A percentile compares a stretch with the other conserved stretches of the same genome.
Conservation (phyloP, 1,140 invertebrate genomes). For the Dendroctonus valens region DNA sequence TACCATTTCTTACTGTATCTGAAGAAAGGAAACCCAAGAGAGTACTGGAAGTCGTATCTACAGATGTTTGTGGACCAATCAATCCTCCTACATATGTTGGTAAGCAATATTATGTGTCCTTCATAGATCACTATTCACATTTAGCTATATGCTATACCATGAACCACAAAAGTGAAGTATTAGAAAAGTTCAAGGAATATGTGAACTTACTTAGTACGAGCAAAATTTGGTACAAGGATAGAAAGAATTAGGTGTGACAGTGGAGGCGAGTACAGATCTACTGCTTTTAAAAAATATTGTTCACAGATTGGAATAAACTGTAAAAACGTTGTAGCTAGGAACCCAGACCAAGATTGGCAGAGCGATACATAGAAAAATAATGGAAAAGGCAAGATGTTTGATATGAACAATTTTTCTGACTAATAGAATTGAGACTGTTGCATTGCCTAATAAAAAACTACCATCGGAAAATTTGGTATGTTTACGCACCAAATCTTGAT, state of each 20-base stretch:
- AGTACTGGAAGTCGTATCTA: conserved; percentile 45
- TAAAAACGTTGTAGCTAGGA: conserved; percentile 40
- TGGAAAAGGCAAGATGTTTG: conserved; percentile 48
- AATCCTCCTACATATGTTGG: conserved; percentile 41
- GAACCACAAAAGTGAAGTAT: conserved; percentile 43
- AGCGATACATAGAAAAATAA: conserved; percentile 49
- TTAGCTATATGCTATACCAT: conserved; percentile 45
- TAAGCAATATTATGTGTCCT: conserved; percentile 48
- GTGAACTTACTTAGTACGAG: conserved; percentile 37
- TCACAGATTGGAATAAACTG: conserved; percentile 37
- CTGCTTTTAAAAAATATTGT: conserved; percentile 38
- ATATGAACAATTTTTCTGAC: conserved; percentile 51
- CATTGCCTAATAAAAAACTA: conserved; percentile 19
- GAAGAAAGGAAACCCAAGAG: conserved; percentile 23
- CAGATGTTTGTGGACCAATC: conserved; percentile 49
- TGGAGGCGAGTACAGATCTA: conserved; percentile 42
- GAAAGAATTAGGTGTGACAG: conserved; percentile 42
- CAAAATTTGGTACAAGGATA: conserved; percentile 40
- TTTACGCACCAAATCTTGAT: conserved; percentile 26
- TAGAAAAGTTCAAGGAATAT: conserved; percentile 42
- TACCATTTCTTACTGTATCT: conserved; percentile 26
- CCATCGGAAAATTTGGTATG: conserved; percentile 34
- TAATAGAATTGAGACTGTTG: conserved; percentile 46
- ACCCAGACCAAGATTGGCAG: conserved; percentile 52
- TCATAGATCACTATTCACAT: conserved; percentile 50